A percentile compares a stretch with the other conserved stretches of the same genome.
Conservation (phyloP, 2,797 vertebrate genomes). For the Scomberomorus guttatus region DNA sequence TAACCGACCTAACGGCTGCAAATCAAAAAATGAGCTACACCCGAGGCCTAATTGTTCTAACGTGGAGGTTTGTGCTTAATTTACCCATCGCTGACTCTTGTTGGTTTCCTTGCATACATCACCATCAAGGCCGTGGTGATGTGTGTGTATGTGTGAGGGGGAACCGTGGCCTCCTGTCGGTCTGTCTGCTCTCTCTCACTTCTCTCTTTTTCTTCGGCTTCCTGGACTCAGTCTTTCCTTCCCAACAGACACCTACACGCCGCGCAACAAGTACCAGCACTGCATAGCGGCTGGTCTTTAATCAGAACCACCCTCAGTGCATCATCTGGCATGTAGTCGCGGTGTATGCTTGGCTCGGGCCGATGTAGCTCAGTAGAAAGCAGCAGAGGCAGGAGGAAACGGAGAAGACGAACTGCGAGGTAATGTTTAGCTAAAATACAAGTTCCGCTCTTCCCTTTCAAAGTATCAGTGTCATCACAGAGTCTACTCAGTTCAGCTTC, state of each 20-base stretch:
- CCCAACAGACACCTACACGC: constrained; percentile 57
- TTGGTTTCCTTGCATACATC: constrained; percentile 99
- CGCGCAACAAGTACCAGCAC: constrained; percentile 56
- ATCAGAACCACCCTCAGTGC: constrained; percentile 70
- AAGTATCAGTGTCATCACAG: constrained; percentile 11
- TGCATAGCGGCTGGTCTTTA: constrained; percentile 74
- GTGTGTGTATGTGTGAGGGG: constrained; percentile 89
- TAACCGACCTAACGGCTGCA: not conserved
- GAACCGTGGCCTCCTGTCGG: constrained; percentile 81
- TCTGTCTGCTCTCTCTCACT: constrained; percentile 55
- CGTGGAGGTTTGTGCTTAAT: constrained; percentile 46
- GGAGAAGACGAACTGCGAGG: constrained; percentile 2
- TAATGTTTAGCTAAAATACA: constrained; percentile 21
- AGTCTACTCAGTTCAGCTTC: no score
- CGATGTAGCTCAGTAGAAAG: constrained; percentile 67
- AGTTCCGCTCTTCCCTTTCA: constrained; percentile 52
- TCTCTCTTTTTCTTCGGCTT: constrained; percentile 66
- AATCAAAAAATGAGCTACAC: fast-evolving
- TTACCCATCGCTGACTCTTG: constrained; percentile 99
- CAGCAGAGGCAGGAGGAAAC: constrained; percentile 65
- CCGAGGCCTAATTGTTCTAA: not conserved
- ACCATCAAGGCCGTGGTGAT: constrained; percentile 99
- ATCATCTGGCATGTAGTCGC: constrained; percentile 67
- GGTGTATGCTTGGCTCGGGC: constrained; percentile 45
- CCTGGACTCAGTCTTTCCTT: constrained; percentile 50